Evolutionary conservation across 1,140 invertebrate genomes (phyloP).

Genomic region (Nasonia vitripennis): DNA sequence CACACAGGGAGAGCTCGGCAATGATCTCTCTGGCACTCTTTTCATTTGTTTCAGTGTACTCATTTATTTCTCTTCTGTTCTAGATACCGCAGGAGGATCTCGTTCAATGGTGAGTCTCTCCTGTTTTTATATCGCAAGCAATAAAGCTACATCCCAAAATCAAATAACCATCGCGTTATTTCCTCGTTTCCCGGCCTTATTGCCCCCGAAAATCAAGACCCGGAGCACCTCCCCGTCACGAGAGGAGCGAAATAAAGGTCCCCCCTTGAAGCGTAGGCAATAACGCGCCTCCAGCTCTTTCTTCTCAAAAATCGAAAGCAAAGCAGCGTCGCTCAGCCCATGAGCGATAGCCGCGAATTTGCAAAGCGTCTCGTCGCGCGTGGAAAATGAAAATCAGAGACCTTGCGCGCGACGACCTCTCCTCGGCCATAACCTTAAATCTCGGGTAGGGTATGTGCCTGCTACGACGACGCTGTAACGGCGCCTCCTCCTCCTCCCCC

Average conservation of each 20-base stretch:
- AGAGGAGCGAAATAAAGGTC: not conserved
- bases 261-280: not conserved
- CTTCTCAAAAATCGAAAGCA: conserved; percentile 28
- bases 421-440: conserved; percentile 45
- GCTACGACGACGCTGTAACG: conserved; percentile 18
- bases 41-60: not conserved
- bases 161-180: not conserved
- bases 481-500: not conserved
- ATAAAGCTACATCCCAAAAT: not conserved
- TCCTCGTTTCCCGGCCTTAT: not conserved
- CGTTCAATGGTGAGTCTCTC: conserved; percentile 15
- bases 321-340: not conserved
- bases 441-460: not conserved
- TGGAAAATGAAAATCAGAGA: conserved; percentile 47
- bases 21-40: conserved; percentile 43
- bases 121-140: not conserved
- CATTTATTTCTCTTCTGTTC: conserved; percentile 35
- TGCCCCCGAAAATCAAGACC: not conserved
- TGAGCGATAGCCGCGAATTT: conserved; percentile 2
- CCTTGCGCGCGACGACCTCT: not conserved
- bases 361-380: not conserved
- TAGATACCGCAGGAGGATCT: conserved; percentile 42
- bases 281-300: not conserved
- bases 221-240: not conserved
- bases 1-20: conserved; percentile 55